Evolutionary conservation across 2,888 invertebrate genomes (phyloP), one percentile per base, ranked within the genome.

Genomic region (Drosophila dives): DNA sequence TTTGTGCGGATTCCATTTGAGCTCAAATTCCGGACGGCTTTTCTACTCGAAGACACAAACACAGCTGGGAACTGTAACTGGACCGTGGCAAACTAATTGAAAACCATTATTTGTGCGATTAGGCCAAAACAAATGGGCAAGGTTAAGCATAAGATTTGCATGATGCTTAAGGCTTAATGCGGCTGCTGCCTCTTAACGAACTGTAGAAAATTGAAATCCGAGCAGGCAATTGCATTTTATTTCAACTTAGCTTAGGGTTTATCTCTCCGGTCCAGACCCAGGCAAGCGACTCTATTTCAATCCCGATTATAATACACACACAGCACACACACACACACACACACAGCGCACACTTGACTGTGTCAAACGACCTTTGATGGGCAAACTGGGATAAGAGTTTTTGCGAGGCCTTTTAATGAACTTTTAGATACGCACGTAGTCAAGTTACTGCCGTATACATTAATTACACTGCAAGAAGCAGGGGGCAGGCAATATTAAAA

Each of bases 101-200:
- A 89, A 88, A 68, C 66, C 86, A 85, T 86, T 86, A 90, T 86
- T 90, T 90, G 80, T 80, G 66, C 85, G 85, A 88, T 86, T 86
- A 85, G 86, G 75, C 83, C 83, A 74, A 75, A 89, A 84, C 87
- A 86, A 84, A 89, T 87, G 87, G 87, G 64, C 83, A 89, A 87
- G 90, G 90, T 79, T 85, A 82, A 87, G 77, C 81, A 65, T 48
- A 58, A 73, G 88, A 85, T 85, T 85, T 86, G 90, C 85, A 85
- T 85, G 83, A 71, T 70, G 72, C 68, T 53, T 38, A 45, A 42
- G 68, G 59, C 65, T 66, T 58, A 67, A 36, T 32, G 17, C 36
- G 53, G 62, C n/a, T 63, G 64, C 61, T 26, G 26, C 56, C 64
- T 70, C 79, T 64, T 82, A 82, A 82, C 78, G 81, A 82, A 64